A percentile compares a stretch with the other conserved stretches of the same genome.
These are phyloP conservation scores for Chlorops oryzae DNA, from an alignment of 1,140 invertebrate species.

Conservation along the genomic window DNA sequence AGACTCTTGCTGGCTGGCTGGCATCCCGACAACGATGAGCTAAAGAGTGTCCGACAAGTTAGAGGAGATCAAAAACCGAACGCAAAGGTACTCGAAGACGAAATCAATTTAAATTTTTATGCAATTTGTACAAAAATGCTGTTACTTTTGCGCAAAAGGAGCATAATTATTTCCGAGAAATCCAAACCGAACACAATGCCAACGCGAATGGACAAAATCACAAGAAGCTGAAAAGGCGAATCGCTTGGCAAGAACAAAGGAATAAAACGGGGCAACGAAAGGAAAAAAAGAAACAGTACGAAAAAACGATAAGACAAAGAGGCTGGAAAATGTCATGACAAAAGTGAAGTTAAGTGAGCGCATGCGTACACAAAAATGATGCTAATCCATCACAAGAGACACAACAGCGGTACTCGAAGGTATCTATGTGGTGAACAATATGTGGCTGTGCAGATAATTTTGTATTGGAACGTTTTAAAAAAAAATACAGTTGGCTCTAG, in stretches of 20 bases:
- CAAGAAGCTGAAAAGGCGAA: constrained; percentile 9
- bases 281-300: background rate
- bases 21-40: no score
- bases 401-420: no score
- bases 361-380: constrained; percentile 41
- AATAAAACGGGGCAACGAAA: constrained; percentile 34
- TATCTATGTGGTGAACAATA: no score
- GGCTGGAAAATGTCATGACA: constrained; percentile 6
- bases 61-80: no score
- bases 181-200: constrained; percentile 1
- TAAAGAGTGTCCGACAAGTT: no score
- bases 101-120: constrained; percentile 44
- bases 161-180: constrained; percentile 46
- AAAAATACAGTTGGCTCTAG: no score
- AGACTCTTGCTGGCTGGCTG: constrained; percentile 13
- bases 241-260: background rate
- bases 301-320: background rate
- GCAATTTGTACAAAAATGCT: constrained; percentile 47
- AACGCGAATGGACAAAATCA: background rate
- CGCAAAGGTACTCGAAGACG: no score
- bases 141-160: constrained; percentile 42
- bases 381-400: constrained; percentile 42
- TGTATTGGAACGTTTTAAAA: no score
- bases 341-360: constrained; percentile 44
- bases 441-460: no score